These are phyloP conservation scores for Onychomys arenicola DNA, from an alignment of 2,797 vertebrate species.

Conservation along the genomic window DNA sequence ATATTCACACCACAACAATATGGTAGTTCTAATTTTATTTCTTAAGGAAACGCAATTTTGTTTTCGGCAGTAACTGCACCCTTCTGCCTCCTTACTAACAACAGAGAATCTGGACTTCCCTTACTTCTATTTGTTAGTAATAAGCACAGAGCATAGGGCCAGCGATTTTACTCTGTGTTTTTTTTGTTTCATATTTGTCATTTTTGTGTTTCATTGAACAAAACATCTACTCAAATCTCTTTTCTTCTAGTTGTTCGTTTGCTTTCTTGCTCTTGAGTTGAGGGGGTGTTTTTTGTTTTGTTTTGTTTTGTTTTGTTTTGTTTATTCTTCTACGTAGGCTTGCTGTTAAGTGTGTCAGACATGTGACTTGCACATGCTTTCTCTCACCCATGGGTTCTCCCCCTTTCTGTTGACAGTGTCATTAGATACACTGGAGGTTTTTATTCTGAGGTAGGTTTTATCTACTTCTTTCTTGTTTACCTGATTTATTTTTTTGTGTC, in stretches of 20 bases:
- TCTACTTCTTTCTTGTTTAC: neutral
- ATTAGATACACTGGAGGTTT: neutral
- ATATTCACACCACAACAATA: neutral
- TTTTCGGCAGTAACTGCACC: neutral
- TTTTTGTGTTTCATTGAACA: constrained; percentile 4
- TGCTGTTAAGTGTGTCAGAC: neutral
- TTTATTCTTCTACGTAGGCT: neutral
- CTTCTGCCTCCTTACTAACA: neutral
- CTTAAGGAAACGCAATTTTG: neutral
- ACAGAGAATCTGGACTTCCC: neutral
- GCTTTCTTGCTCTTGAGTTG: neutral
- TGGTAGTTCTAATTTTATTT: neutral
- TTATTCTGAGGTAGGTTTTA: neutral
- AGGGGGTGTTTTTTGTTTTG: neutral
- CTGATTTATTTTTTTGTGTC: constrained; percentile 28
- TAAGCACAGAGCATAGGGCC: neutral
- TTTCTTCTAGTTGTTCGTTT: neutral
- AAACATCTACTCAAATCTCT: neutral
- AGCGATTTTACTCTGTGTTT: neutral
- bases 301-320: neutral
- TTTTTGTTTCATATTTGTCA: constrained; percentile 6
- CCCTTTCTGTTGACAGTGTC: neutral
- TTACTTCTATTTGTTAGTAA: no score
- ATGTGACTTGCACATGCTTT: constrained; percentile 6
- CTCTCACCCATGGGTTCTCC: neutral